phyloP scores from a whole-genome alignment of 2,797 vertebrate genomes.

The Lerista edwardsae region DNA sequence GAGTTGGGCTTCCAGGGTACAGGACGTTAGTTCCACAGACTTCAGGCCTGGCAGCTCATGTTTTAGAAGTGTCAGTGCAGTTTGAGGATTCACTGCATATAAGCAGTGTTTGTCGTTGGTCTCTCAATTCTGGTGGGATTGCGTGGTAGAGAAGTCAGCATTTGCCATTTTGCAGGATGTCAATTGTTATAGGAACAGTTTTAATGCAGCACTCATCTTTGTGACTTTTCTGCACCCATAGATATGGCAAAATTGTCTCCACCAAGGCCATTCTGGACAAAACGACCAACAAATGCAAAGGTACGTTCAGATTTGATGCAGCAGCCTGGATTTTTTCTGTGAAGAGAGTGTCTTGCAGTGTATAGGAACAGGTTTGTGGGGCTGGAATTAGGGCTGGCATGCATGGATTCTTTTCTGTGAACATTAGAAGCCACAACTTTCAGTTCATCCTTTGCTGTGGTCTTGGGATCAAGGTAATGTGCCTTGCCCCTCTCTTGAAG shows the following conservation, averaged over 20 bases:
- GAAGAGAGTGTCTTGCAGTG: background rate
- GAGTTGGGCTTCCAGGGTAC: background rate
- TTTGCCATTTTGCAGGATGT: background rate
- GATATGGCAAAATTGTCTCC: slow-evolving; percentile 95
- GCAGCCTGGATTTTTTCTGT: background rate
- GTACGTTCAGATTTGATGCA: slow-evolving; percentile 70
- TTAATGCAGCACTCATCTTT: background rate
- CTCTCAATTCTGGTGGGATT: background rate
- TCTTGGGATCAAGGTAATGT: background rate
- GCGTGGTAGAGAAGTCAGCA: background rate
- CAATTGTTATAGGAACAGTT: background rate
- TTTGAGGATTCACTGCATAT: background rate
- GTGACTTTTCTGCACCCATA: slow-evolving; percentile 48
- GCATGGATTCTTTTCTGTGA: background rate
- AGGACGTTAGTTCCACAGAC: background rate
- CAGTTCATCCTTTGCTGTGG: background rate
- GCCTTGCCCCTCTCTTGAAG: background rate
- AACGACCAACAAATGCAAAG: slow-evolving; percentile 97
- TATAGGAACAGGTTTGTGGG: too few relatives aligned
- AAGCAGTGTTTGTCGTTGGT: too few relatives aligned
- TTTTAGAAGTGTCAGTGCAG: background rate
- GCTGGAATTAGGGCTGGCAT: background rate
- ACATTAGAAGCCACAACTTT: background rate
- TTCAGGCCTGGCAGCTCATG: background rate
- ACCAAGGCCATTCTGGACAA: slow-evolving; percentile 97